Evolutionary conservation across 2,888 invertebrate species (phyloP), one percentile per base, ranked within the genome.

Genomic region (Cryptophagus acutangulus): DNA sequence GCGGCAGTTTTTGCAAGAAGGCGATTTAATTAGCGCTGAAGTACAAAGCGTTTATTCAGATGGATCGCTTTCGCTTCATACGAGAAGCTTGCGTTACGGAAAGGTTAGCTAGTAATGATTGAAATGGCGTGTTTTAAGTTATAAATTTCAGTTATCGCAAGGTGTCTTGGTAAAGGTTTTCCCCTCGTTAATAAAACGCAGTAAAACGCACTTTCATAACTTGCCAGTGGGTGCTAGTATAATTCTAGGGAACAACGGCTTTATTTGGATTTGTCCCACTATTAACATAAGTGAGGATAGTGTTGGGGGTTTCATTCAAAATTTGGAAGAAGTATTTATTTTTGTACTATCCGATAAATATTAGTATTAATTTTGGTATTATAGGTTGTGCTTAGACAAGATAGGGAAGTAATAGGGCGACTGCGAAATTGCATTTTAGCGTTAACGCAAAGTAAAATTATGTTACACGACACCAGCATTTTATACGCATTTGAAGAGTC

Each of bases 11-110:
- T 72, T 96, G 33, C 84, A 87, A 65, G 94, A 95, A 71, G 94
- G 94, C 12, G 99, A 99, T 71, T 75, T 99, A 1, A 91, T 99
- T 45, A 94, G 94, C 71, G 97, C 96, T 3, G 96, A 99, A 74
- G 96, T 99, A 1, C 95, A 97, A 65, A 90, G 84, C 64, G 80
- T 94, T 3, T 90, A 83, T 64, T 79, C 83, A 36, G 97, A 99
- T 71, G 95, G 97, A 1, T 82, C 90, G 0, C 71, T 99, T 12
- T 90, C 93, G 0, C 70, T 99, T 9, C 96, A 99, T 63, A 96
- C 97, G 0, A 81, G 99, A 63, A 95, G 92, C 70, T 77, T 95
- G 41, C 94, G 93, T 64, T 99, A 97, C 75, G 97, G 97, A 41
- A 99, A 97, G 76, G 84, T 90, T 67, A 49, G 18, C 16, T 12